A percentile compares a stretch with the other conserved stretches of the same genome.
These are phyloP conservation scores for Sphaerodactylus townsendi DNA, from an alignment of 2,113 vertebrate genomes.

Conservation along the genomic window DNA sequence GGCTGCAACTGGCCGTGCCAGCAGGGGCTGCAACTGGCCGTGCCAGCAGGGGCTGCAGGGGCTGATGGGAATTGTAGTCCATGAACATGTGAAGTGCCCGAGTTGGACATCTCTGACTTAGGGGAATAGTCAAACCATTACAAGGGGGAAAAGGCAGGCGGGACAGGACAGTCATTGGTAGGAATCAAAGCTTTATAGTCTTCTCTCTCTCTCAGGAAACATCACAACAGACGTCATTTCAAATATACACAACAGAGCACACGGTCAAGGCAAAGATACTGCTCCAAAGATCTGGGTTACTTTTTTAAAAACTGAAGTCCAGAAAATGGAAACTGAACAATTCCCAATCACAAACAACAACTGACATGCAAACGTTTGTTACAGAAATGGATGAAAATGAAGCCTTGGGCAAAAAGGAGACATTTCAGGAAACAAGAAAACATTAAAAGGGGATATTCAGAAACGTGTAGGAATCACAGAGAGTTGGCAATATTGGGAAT, in stretches of 20 bases:
- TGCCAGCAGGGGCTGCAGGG: no score
- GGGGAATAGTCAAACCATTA: neutral
- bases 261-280: neutral
- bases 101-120: no score
- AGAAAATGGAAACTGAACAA: neutral
- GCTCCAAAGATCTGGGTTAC: neutral
- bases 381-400: neutral
- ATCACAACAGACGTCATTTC: rapidly evolving
- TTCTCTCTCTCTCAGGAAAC: neutral
- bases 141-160: neutral
- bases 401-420: neutral
- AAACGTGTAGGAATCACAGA: slow-evolving; percentile 42
- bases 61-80: no score
- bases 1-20: no score
- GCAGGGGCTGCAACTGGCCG: no score
- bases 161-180: rapidly evolving
- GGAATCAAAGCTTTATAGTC: neutral
- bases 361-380: neutral
- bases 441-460: slow-evolving; percentile 51
- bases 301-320: rapidly evolving
- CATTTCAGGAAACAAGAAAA: rapidly evolving
- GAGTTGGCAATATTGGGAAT: rapidly evolving
- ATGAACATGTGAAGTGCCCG: no score
- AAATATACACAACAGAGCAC: neutral
- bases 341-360: rapidly evolving